These are phyloP conservation scores for Agrypnus murinus DNA, from an alignment of 2,888 invertebrate genomes.

Conservation along the genomic window DNA sequence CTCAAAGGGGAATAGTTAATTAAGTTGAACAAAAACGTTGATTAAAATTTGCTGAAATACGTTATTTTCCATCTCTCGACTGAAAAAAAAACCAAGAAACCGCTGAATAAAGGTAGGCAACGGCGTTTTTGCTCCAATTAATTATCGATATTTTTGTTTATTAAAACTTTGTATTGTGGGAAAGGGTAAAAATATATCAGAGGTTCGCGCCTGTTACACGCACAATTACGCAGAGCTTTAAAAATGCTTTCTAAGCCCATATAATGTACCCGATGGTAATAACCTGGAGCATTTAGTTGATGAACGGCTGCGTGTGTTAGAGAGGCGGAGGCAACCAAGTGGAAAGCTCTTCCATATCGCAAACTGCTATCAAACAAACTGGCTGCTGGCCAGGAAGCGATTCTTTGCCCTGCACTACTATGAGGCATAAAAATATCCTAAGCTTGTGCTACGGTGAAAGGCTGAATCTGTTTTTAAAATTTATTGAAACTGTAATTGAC, in stretches of 20 bases:
- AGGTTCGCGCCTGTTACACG: conserved; percentile 28
- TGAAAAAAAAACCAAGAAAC: no score
- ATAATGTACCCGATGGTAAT: conserved; percentile 39
- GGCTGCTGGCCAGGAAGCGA: conserved; percentile 60
- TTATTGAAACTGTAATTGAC: conserved; percentile 41
- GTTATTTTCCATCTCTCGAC: no score
- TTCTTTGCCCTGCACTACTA: conserved; percentile 33
- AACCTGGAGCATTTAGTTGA: conserved; percentile 48
- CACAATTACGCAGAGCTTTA: conserved; percentile 35
- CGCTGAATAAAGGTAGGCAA: no score
- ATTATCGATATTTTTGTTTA: no score
- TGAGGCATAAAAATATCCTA: conserved; percentile 33
- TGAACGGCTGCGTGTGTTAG: conserved; percentile 56
- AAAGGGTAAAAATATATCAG: no score
- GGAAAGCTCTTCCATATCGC: conserved; percentile 58
- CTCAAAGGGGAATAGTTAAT: no score
- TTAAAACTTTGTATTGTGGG: no score
- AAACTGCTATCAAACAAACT: conserved; percentile 54
- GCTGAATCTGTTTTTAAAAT: conserved; percentile 32
- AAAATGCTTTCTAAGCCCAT: conserved; percentile 29
- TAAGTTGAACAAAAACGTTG: no score
- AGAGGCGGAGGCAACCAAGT: conserved; percentile 51
- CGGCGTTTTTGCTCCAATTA: no score
- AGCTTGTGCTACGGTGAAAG: conserved; percentile 40
- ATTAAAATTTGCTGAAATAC: no score